Evolutionary conservation across 2,888 invertebrate genomes (phyloP), one percentile per base, ranked within the genome.

Genomic region (Elgonia sp.): DNA sequence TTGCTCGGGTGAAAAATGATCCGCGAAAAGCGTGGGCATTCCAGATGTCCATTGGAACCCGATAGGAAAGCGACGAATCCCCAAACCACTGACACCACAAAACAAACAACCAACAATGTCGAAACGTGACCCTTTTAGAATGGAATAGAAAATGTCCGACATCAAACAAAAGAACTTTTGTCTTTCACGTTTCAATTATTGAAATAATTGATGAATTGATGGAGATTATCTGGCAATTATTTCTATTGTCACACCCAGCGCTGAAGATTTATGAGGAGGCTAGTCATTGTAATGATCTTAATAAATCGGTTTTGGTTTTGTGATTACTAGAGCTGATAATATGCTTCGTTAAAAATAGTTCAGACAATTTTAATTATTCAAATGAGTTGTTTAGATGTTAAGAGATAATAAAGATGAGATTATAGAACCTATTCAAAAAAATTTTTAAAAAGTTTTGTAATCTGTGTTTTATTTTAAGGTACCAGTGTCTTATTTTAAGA

Each of bases 1-100:
- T 94, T 93, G 92, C 90, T 90, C 89, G 90, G 91, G 93, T 94
- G 94, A 94, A 94, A 94, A 94, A 94, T 94, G 94, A 94, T 94
- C 93, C 93, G 94, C 94, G 94, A 94, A 94, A 94, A 93, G 90
- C 92, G 88, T 89, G 89, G 91, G 90, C 91, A 92, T 93, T 92
- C 91, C 91, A 89, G 79, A 80, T 69, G 84, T 85, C 90, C 87
- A 80, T 90, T 87, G 86, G 79, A 79, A n/a, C 80, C 77, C 75
- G 84, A 89, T 86, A 81, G 87, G 83, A 88, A 88, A 81, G 86
- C 86, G 82, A 89, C 87, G 87, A 89, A 86, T 89, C 89, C 87
- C 75, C 83, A 82, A 87, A 89, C 87, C 88, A 84, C 81, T 79
- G 77, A 77, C 86, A 81, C 77, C 77, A 20, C 72, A 70, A 77